Evolutionary conservation across 2,888 invertebrate genomes (phyloP).

Genomic region (Tenthredo distinguenda): DNA sequence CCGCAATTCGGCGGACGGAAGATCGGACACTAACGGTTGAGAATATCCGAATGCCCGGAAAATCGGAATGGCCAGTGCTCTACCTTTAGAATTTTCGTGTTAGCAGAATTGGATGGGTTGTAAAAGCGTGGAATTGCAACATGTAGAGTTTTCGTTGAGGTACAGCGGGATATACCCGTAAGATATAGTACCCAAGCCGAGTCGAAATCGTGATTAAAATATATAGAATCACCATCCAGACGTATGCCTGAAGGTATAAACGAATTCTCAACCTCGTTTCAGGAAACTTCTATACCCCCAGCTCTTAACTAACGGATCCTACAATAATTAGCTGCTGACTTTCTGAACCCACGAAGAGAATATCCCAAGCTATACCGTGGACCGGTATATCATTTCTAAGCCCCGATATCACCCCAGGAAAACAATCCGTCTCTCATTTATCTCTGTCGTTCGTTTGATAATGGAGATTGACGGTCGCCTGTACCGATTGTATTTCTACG

Average conservation of each 20-base stretch:
- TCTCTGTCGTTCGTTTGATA: slow-evolving; percentile 23
- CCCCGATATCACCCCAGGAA: background rate
- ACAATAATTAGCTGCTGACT: background rate
- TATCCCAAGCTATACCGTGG: background rate
- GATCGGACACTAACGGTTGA: slow-evolving; percentile 21
- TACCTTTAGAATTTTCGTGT: slow-evolving; percentile 8
- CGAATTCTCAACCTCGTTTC: background rate
- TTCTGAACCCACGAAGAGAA: background rate
- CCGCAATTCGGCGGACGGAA: slow-evolving; percentile 8
- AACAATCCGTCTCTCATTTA: background rate
- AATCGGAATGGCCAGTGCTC: slow-evolving; percentile 27
- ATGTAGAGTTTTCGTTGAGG: background rate
- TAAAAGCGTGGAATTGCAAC: slow-evolving; percentile 14
- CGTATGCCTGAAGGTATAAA: background rate
- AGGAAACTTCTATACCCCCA: background rate
- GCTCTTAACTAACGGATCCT: background rate
- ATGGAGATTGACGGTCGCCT: background rate
- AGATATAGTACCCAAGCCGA: too few species aligned
- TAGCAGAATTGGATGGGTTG: background rate
- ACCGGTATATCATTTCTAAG: background rate
- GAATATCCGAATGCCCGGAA: background rate
- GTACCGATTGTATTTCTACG: background rate
- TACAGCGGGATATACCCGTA: background rate
- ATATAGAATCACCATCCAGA: background rate
- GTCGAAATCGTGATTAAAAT: slow-evolving; percentile 18